Base-by-base conservation (phyloP, 2,113 vertebrate genomes). In the Andinoacara biseriatus region DNA sequence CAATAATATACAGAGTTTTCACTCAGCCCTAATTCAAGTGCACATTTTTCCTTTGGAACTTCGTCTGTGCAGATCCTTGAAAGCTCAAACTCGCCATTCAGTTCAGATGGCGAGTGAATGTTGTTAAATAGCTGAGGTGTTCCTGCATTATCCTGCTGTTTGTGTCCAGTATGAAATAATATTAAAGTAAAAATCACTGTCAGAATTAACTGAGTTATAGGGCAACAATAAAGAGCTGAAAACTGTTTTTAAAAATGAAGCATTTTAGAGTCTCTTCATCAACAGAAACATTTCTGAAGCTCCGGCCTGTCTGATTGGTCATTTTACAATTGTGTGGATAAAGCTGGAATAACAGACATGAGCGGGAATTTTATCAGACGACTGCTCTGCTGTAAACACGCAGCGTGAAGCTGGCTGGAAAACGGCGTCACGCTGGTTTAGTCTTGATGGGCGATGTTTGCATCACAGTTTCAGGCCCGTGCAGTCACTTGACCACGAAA, bases 101-200 rank as follows among this genome's bases (percentile, higher is more conserved):
- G 0, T 5, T 65, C n/a, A 0, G 35, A 10, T 22, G 38, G 10
- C 3, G 2, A 10, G 14, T 46, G 38, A 22, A 10, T 10, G 0
- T 5, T 57, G 9, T 43, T 40, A 1, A 43, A 43, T 43, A 38
- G 17, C 38, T 7, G 29, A 35, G 33, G 33, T 15, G 4, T 46
- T 46, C 43, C 43, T 15, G 10, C 1, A 5, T 63, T 22, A 1
- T 46, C 43, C 43, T 15, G 43, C 43, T 3, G n/a, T n/a, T 63
- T 40, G 59, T 63, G 11, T 63, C 35, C 40, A 11, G 22, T 40
- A 63, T 40, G 43, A 67, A 67, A 67, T 20, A 9, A 24, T 26
- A 31, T 17, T 5, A 31, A 26, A 31, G 29, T 26, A 0, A 2
- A 1, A 10, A 20, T 60, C 52, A 10, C 20, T 56, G 52, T 54